A percentile compares a stretch with the other conserved stretches of the same genome.
These are phyloP conservation scores for Paragorgia papillata DNA, from an alignment of 92 coral and sea anemone genomes.

Conservation along the genomic window DNA sequence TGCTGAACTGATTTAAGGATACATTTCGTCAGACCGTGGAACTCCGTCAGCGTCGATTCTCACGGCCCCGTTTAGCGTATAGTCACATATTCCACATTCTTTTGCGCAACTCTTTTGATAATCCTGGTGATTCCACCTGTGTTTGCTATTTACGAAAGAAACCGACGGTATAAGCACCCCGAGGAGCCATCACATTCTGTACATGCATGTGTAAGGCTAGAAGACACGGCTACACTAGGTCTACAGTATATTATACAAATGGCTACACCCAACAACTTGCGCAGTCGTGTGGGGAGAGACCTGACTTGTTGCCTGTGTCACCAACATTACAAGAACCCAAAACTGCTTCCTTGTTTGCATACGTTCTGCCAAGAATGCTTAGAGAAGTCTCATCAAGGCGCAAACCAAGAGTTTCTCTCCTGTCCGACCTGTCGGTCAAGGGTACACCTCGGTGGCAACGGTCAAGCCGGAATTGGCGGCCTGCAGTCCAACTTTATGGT, in stretches of 20 bases:
- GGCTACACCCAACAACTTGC: constrained; percentile 18
- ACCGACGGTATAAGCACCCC: constrained; percentile 5
- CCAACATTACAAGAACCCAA: constrained; percentile 39
- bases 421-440: constrained; percentile 87
- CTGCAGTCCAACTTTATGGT: constrained; percentile 34
- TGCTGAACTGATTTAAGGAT: no score
- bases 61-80: no score
- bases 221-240: background rate
- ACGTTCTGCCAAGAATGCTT: constrained; percentile 40
- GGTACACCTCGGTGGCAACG: constrained; percentile 17
- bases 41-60: no score
- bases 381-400: constrained; percentile 22
- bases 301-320: constrained; percentile 25
- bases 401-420: background rate
- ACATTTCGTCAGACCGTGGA: no score
- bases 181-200: constrained; percentile 19
- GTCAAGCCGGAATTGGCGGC: constrained; percentile 22
- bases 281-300: constrained; percentile 34
- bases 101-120: background rate
- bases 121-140: background rate
- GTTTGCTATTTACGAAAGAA: constrained; percentile 17
- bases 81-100: constrained; percentile 19
- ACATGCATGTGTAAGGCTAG: background rate
- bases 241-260: background rate
- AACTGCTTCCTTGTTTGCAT: constrained; percentile 31